phyloP scores from a whole-genome alignment of 2,113 vertebrate genomes.

The Trachemys scripta region DNA sequence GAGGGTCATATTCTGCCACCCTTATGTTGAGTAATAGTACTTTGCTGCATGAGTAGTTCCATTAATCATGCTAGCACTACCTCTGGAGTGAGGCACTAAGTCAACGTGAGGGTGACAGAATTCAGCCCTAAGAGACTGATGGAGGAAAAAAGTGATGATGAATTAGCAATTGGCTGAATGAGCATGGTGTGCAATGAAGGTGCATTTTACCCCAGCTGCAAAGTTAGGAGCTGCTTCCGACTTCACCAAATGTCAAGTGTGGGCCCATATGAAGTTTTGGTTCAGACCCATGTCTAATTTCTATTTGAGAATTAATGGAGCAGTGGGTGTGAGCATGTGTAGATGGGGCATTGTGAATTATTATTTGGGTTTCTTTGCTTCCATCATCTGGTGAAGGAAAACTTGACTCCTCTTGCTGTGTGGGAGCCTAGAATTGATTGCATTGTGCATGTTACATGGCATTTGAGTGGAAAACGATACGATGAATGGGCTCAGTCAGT shows the following conservation, averaged over 20 bases:
- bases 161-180: neutral
- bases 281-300: neutral
- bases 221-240: neutral
- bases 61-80: neutral
- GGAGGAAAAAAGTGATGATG: neutral
- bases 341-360: neutral
- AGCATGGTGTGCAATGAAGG: neutral
- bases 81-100: neutral
- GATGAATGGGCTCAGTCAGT: neutral
- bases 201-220: neutral
- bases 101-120: neutral
- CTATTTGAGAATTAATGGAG: neutral
- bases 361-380: neutral
- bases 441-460: neutral
- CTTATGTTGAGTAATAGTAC: neutral
- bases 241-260: neutral
- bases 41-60: neutral
- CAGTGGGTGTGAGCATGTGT: neutral
- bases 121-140: too few species aligned
- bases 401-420: neutral
- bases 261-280: neutral
- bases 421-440: neutral
- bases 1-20: neutral
- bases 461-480: neutral
- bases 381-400: neutral